Evolutionary conservation across 2,888 invertebrate genomes (phyloP), one percentile per base, ranked within the genome.

Genomic region (Aphodius granarius): DNA sequence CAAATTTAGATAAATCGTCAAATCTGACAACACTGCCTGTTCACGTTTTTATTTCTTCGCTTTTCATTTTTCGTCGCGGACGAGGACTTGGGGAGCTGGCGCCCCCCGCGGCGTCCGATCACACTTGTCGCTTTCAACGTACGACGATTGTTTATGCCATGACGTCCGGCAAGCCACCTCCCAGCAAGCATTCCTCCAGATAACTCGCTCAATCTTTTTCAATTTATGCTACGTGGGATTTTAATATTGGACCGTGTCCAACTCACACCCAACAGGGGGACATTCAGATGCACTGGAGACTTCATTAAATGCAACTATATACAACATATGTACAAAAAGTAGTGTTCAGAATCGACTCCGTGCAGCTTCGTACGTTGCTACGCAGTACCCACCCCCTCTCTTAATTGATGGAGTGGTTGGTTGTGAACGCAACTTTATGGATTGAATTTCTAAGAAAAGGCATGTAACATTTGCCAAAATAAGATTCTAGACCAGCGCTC

Each of bases 101-200:
- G 68, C 82, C 83, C 79, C 85, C 84, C 80, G 84, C 82, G 74
- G 85, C 75, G 83, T 76, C 81, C 81, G 82, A 84, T 85, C 85
- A 84, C 85, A 85, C 85, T 85, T 85, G 85, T 84, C 85, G 83
- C 85, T 84, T 84, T 85, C 84, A 84, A 84, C 84, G 83, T 81
- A 83, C 81, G 79, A 72, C 79, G 79, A 82, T 83, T 83, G 82
- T 84, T 85, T 84, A 84, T 83, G 80, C 80, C 43, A 78, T 78
- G 80, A 79, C 79, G 78, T 76, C 75, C 78, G 74, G 76, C 74
- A 70, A 43, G 65, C 66, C 73, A 22, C 68, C 20, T 66, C 73
- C 22, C 73, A 73, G 73, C 73, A 66, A 73, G 73, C 15, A 16
- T 21, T 22, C 66, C 23, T 6, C 43, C 66, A 23, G 73, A 66